Evolutionary conservation across 2,113 vertebrate genomes (phyloP).

Genomic region (Narcine bancroftii): DNA sequence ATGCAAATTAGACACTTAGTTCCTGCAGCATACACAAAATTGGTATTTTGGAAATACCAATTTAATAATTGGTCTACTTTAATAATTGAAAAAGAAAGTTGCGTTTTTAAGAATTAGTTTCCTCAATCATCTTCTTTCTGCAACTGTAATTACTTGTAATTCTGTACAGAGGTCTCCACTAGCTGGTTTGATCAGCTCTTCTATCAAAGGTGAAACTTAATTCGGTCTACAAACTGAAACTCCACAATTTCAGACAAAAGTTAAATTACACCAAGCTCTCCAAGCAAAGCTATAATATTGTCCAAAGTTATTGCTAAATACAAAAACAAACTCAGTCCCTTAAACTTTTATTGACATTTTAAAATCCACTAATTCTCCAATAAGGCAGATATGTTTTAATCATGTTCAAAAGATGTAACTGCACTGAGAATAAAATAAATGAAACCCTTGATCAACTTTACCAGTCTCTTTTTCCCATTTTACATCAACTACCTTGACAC

Average conservation of each 20-base stretch:
- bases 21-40: slow-evolving; percentile 10
- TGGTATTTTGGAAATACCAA: neutral
- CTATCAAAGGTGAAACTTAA: slow-evolving; percentile 24
- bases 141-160: neutral
- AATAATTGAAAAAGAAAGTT: neutral
- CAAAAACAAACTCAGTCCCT: neutral
- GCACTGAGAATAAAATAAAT: neutral
- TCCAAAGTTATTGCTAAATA: neutral
- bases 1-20: neutral
- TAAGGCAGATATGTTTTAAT: neutral
- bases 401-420: neutral
- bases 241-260: neutral
- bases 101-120: neutral
- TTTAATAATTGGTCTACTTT: neutral
- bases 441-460: neutral
- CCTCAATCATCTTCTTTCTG: neutral
- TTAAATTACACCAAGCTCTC: neutral
- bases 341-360: neutral
- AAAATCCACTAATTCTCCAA: neutral
- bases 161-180: neutral
- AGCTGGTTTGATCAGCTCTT: neutral
- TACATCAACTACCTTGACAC: neutral
- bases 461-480: neutral
- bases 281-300: neutral
- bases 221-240: neutral